phyloP scores from a whole-genome alignment of 2,888 invertebrate genomes.

The Heliconius cydno region DNA sequence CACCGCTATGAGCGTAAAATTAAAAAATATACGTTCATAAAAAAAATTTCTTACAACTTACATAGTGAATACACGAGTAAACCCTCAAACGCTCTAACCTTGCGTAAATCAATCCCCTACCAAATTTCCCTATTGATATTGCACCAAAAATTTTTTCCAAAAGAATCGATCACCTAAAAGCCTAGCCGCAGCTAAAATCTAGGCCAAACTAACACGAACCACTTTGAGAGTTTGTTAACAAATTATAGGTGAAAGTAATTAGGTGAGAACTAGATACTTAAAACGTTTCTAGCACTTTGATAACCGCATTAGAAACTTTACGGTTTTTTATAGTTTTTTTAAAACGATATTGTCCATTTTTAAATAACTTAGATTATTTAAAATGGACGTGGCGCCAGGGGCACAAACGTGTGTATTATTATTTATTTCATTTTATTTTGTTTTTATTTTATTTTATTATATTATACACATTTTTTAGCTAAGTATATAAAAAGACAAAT shows the following conservation, averaged over 20 bases:
- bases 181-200: conserved; percentile 30
- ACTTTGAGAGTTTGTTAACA: conserved; percentile 38
- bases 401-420: too few relatives aligned
- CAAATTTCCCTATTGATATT: not conserved
- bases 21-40: too few relatives aligned
- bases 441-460: too few relatives aligned
- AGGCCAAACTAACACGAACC: conserved; percentile 39
- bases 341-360: not conserved
- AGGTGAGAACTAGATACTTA: conserved; percentile 22
- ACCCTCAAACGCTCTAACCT: not conserved
- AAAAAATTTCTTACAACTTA: not conserved
- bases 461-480: too few relatives aligned
- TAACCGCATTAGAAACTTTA: not conserved
- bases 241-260: conserved; percentile 31
- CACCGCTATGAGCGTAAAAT: too few relatives aligned
- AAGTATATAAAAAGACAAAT: too few relatives aligned
- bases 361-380: not conserved
- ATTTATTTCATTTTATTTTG: too few relatives aligned
- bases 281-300: conserved; percentile 3
- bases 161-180: conserved; percentile 22
- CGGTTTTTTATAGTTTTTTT: not conserved
- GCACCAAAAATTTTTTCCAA: conserved; percentile 7
- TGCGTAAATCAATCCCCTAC: not conserved
- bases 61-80: not conserved
- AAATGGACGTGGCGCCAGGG: too few relatives aligned